These are phyloP conservation scores for Holcopasites calliopsidis DNA, from an alignment of 1,140 invertebrate genomes.

Conservation along the genomic window DNA sequence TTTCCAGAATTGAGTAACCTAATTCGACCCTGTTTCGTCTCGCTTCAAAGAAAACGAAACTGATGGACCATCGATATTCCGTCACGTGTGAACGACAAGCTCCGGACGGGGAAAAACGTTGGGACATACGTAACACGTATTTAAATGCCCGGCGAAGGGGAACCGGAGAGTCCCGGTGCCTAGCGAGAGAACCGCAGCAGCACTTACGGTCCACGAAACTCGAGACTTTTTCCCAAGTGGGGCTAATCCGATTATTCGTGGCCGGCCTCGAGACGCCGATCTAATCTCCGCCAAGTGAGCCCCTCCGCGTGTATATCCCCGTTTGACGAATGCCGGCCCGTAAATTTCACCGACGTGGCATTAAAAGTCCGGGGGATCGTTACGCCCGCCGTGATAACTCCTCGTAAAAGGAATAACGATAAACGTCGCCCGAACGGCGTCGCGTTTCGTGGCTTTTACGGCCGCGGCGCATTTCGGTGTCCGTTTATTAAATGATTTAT, in stretches of 20 bases:
- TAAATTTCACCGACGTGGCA: constrained; percentile 50
- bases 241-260: constrained; percentile 45
- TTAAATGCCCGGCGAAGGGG: no score
- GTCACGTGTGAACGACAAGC: no score
- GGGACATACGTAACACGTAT: no score
- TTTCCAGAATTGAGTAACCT: no score
- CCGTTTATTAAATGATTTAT: constrained; percentile 52
- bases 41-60: no score
- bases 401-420: constrained; percentile 46
- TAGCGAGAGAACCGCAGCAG: constrained; percentile 29
- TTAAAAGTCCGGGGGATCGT: constrained; percentile 48
- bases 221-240: constrained; percentile 45
- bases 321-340: constrained; percentile 45
- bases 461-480: constrained; percentile 3
- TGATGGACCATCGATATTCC: no score
- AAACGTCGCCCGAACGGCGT: constrained; percentile 37
- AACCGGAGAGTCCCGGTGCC: no score
- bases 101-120: neutral
- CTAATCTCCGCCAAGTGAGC: constrained; percentile 43
- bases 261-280: constrained; percentile 24
- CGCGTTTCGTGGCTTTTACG: constrained; percentile 42
- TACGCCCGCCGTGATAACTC: constrained; percentile 54
- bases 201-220: constrained; percentile 31
- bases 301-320: constrained; percentile 57
- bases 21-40: no score